These are phyloP conservation scores for Petaurus breviceps DNA, from an alignment of 2,113 vertebrate genomes.

Conservation along the genomic window DNA sequence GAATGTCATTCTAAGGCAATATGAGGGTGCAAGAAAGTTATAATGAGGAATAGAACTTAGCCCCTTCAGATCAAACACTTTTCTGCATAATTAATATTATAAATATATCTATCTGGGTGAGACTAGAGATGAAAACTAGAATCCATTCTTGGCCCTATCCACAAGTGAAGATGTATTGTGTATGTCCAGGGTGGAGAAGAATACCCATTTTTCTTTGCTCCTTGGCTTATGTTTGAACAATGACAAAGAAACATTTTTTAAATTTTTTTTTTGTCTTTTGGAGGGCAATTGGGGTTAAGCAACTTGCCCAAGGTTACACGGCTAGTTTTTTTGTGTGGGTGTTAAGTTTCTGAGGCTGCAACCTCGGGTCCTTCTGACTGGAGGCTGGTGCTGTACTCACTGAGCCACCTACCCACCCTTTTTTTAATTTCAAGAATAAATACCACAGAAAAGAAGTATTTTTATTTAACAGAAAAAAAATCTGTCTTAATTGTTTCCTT, in stretches of 20 bases:
- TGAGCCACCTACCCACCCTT: no score
- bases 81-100: background rate
- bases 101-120: background rate
- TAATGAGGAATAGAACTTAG: background rate
- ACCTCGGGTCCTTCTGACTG: no score
- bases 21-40: background rate
- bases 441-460: background rate
- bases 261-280: no score
- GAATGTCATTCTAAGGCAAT: slow-evolving; percentile 14
- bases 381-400: no score
- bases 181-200: background rate
- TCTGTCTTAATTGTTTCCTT: background rate
- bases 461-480: background rate
- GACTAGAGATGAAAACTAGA: background rate
- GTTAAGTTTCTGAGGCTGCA: no score
- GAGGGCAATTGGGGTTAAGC: no score
- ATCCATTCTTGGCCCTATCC: background rate
- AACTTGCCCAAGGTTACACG: no score
- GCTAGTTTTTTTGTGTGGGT: no score
- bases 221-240: background rate
- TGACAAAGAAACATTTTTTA: background rate
- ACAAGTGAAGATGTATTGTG: background rate
- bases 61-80: background rate
- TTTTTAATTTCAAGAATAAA: background rate
- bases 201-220: background rate